These are phyloP conservation scores for Halictus quadricinctus DNA, from an alignment of 2,888 invertebrate species.

Conservation along the genomic window DNA sequence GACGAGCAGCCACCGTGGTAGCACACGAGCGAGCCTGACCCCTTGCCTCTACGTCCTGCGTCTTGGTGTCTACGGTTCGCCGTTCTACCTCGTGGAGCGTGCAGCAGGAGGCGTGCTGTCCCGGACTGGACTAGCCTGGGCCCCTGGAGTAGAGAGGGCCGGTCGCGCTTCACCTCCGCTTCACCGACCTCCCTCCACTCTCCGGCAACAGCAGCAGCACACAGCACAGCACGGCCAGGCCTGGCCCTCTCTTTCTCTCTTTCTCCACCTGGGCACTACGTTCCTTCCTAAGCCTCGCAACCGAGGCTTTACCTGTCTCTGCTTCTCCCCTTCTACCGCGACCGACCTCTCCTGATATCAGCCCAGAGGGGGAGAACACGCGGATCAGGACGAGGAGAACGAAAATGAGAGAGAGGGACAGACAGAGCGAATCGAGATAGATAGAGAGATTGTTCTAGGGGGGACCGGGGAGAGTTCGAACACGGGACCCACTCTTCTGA, in stretches of 20 bases:
- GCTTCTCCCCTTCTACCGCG: conserved; percentile 61
- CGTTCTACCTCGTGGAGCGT: conserved; percentile 80
- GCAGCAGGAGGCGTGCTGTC: conserved; percentile 82
- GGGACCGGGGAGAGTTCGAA: conserved; percentile 50
- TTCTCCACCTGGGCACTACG: conserved; percentile 46
- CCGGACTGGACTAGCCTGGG: conserved; percentile 82
- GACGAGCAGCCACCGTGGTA: conserved; percentile 51
- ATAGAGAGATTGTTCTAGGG: conserved; percentile 19
- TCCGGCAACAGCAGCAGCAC: conserved; percentile 57
- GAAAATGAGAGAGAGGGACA: conserved; percentile 1
- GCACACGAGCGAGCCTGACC: conserved; percentile 55
- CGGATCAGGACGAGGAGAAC: conserved; percentile 7
- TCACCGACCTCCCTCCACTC: conserved; percentile 75
- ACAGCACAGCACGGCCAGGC: conserved; percentile 3
- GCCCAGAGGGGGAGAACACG: conserved; percentile 56
- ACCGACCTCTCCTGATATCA: conserved; percentile 67
- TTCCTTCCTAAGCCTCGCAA: conserved; percentile 52
- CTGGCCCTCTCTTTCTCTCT: conserved; percentile 53
- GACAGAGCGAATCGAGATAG: not conserved
- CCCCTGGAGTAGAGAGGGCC: conserved; percentile 81
- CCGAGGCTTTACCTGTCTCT: conserved; percentile 65
- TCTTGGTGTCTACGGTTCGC: conserved; percentile 72
- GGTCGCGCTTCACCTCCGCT: conserved; percentile 81
- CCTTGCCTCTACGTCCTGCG: conserved; percentile 64
- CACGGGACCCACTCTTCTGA: conserved; percentile 65